Evolutionary conservation across 2,888 invertebrate genomes (phyloP).

Genomic region (Malthinus flaveolus): DNA sequence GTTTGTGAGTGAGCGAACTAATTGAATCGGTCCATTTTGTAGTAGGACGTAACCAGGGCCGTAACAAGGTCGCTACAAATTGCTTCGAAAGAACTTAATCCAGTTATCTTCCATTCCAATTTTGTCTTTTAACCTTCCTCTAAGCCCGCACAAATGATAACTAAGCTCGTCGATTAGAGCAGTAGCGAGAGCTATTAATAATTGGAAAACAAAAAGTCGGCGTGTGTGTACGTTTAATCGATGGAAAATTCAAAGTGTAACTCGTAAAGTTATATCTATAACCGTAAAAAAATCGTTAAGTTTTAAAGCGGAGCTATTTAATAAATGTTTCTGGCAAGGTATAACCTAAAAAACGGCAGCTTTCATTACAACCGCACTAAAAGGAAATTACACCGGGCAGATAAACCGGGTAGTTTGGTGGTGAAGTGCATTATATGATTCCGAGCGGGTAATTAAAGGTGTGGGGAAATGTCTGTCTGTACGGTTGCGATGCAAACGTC

Average conservation of each 20-base stretch:
- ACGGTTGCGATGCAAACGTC: conserved; percentile 11
- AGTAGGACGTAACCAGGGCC: conserved; percentile 49
- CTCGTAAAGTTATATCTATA: conserved; percentile 5
- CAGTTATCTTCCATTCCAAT: conserved; percentile 43
- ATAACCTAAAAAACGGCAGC: conserved; percentile 7
- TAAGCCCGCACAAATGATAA: too few species aligned
- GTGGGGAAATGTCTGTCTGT: conserved; percentile 16
- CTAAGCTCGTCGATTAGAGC: too few species aligned
- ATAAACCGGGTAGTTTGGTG: conserved; percentile 17
- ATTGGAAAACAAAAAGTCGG: too few species aligned
- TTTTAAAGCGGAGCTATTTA: conserved; percentile 11
- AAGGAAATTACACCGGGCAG: conserved; percentile 21
- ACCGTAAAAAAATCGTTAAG: conserved; percentile 3
- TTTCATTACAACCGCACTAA: conserved; percentile 19
- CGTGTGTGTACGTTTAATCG: not conserved
- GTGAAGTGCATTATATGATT: conserved; percentile 21
- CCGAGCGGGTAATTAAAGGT: conserved; percentile 17
- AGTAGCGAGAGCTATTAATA: too few species aligned
- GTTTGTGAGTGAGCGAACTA: conserved; percentile 50
- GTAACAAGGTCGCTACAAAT: conserved; percentile 51
- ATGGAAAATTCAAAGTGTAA: conserved; percentile 5
- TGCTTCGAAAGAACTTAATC: conserved; percentile 51
- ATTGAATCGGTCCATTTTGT: conserved; percentile 51
- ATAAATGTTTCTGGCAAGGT: conserved; percentile 13
- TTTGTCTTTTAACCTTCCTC: not conserved